Evolutionary conservation across 2,113 vertebrate species (phyloP).

Genomic region (Oncorhynchus masou): DNA sequence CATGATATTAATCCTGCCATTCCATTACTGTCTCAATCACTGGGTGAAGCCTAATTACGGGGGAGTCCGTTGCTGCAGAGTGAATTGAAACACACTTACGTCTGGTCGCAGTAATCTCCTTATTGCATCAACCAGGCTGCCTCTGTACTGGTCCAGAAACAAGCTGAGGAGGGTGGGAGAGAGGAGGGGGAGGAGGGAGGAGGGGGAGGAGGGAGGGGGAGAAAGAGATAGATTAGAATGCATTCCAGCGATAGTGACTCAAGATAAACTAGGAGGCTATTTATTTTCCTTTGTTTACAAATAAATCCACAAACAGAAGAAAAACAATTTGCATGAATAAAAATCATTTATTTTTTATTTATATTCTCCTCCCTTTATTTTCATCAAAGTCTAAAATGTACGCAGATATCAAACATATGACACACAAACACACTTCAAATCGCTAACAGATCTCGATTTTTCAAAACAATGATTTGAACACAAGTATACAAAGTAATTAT

Average conservation of each 20-base stretch:
- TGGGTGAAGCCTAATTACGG: slow-evolving; percentile 91
- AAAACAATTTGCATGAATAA: slow-evolving; percentile 72
- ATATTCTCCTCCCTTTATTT: slow-evolving; percentile 37
- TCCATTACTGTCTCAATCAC: slow-evolving; percentile 90
- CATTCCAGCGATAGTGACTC: slow-evolving; percentile 60
- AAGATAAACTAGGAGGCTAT: slow-evolving; percentile 75
- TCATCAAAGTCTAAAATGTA: slow-evolving; percentile 38
- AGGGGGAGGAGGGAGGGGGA: slow-evolving; percentile 1
- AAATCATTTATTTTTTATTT: slow-evolving; percentile 41
- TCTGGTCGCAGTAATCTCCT: slow-evolving; percentile 95
- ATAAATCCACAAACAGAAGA: slow-evolving; percentile 60
- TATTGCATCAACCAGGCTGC: slow-evolving; percentile 95
- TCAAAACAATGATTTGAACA: background rate
- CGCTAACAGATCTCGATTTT: background rate
- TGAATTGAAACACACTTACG: slow-evolving; percentile 78
- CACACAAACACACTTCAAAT: background rate
- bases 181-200: background rate
- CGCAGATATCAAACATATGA: slow-evolving; percentile 30
- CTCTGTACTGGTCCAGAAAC: slow-evolving; percentile 98
- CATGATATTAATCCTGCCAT: slow-evolving; percentile 98
- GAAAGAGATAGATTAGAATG: slow-evolving; percentile 62
- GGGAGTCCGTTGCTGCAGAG: slow-evolving; percentile 78
- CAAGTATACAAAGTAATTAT: background rate
- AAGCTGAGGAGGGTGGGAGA: slow-evolving; percentile 74
- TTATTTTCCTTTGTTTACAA: slow-evolving; percentile 77